phyloP scores from a whole-genome alignment of 2,113 vertebrate species.

The Cyphomyrus discorhynchus region DNA sequence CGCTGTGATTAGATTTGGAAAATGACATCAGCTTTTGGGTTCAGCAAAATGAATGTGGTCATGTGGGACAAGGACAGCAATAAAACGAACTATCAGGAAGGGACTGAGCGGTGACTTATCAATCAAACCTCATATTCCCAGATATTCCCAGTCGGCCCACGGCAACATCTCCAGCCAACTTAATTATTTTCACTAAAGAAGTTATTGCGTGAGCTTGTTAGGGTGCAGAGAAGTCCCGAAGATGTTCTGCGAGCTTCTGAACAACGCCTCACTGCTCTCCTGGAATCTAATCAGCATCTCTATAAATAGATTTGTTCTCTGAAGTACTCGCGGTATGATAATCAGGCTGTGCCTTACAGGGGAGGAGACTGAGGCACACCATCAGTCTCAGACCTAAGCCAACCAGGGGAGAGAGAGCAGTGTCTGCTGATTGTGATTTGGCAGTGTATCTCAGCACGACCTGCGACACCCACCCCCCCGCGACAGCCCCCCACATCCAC shows the following conservation, averaged over 20 bases:
- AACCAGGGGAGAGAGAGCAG: slow-evolving; percentile 18
- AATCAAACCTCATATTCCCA: neutral
- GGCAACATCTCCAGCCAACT: neutral
- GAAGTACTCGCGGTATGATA: slow-evolving; percentile 48
- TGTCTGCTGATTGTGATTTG: slow-evolving; percentile 30
- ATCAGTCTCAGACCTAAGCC: slow-evolving; percentile 35
- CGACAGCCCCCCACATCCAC: neutral
- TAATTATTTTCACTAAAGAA: neutral
- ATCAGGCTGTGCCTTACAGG: slow-evolving; percentile 39
- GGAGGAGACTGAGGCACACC: slow-evolving; percentile 43
- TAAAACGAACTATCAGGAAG: neutral
- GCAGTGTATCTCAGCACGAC: slow-evolving; percentile 25
- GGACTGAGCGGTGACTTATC: neutral
- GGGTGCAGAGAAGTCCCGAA: slow-evolving; percentile 15
- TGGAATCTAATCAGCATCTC: slow-evolving; percentile 40
- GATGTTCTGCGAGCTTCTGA: slow-evolving; percentile 17
- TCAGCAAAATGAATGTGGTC: neutral
- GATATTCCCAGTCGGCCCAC: neutral
- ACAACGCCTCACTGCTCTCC: slow-evolving; percentile 26
- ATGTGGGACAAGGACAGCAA: too few species aligned
- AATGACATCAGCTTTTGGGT: neutral
- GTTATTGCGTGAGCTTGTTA: neutral
- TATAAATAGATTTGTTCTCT: slow-evolving; percentile 57
- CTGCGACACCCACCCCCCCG: neutral
- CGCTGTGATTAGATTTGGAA: slow-evolving; percentile 10